Conservation (phyloP, 2,797 vertebrate species). For the Lophotriccus pileatus region DNA sequence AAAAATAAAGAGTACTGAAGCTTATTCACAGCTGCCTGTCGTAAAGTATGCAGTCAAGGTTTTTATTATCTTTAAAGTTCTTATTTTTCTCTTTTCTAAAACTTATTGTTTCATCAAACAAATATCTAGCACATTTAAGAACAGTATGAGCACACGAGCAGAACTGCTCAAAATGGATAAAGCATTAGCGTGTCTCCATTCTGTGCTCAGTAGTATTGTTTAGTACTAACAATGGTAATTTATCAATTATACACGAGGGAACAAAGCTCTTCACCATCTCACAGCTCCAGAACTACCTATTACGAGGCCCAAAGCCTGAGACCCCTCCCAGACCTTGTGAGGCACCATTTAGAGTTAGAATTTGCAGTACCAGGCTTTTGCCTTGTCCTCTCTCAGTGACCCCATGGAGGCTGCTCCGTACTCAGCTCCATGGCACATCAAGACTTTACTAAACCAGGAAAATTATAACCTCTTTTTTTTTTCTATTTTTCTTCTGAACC, state of each 20-base stretch:
- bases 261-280: conserved; percentile 3
- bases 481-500: background rate
- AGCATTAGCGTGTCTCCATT: conserved; percentile 62
- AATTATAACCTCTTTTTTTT: background rate
- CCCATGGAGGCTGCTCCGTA: background rate
- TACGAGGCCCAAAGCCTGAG: background rate
- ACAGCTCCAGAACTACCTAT: conserved; percentile 1
- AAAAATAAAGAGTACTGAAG: conserved; percentile 78
- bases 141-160: conserved; percentile 54
- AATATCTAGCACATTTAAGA: conserved; percentile 72
- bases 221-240: conserved; percentile 53
- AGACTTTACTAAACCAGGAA: background rate
- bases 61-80: conserved; percentile 78
- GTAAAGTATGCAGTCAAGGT: conserved; percentile 69
- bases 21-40: conserved; percentile 73
- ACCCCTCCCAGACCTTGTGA: background rate
- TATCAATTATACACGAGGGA: conserved; percentile 36
- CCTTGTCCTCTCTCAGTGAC: background rate
- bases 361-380: background rate
- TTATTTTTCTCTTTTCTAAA: conserved; percentile 75
- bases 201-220: conserved; percentile 42
- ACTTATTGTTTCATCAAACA: conserved; percentile 77
- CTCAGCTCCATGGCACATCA: background rate
- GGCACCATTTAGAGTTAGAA: background rate
- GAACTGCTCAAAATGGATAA: conserved; percentile 60